These are phyloP conservation scores for Meleagris gallopavo DNA, from an alignment of 2,113 vertebrate genomes.

Conservation along the genomic window DNA sequence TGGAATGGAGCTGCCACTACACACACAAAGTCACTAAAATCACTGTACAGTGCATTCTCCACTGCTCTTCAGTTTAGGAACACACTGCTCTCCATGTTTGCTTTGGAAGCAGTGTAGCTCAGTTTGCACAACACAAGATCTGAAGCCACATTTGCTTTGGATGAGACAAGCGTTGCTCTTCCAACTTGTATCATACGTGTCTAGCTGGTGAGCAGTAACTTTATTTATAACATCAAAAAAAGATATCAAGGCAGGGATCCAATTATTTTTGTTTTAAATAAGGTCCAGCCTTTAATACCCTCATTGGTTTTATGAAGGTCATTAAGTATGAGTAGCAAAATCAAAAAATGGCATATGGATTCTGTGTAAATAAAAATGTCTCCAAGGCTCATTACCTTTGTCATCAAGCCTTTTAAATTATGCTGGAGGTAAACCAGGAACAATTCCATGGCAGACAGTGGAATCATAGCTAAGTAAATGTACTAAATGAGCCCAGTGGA, in stretches of 20 bases:
- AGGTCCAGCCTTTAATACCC: neutral
- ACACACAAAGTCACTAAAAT: fast-evolving
- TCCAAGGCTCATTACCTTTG: neutral
- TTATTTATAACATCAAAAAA: neutral
- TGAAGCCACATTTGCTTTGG: neutral
- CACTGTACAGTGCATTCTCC: neutral
- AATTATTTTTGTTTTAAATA: neutral
- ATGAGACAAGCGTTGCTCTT: neutral
- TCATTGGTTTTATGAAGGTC: neutral
- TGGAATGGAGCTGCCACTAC: neutral
- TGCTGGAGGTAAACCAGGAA: neutral
- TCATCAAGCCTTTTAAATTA: neutral
- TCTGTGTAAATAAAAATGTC: neutral
- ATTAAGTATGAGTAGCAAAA: neutral
- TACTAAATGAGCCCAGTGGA: neutral
- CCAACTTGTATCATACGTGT: neutral
- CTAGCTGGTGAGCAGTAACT: neutral
- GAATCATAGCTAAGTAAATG: neutral
- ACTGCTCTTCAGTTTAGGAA: neutral
- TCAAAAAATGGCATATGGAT: neutral
- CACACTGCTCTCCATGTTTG: neutral
- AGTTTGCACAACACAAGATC: neutral
- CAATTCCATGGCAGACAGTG: neutral
- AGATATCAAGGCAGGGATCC: neutral
- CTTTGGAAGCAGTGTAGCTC: neutral